Evolutionary conservation across 2,797 vertebrate species (phyloP).

Genomic region (Spinus olivaceus): DNA sequence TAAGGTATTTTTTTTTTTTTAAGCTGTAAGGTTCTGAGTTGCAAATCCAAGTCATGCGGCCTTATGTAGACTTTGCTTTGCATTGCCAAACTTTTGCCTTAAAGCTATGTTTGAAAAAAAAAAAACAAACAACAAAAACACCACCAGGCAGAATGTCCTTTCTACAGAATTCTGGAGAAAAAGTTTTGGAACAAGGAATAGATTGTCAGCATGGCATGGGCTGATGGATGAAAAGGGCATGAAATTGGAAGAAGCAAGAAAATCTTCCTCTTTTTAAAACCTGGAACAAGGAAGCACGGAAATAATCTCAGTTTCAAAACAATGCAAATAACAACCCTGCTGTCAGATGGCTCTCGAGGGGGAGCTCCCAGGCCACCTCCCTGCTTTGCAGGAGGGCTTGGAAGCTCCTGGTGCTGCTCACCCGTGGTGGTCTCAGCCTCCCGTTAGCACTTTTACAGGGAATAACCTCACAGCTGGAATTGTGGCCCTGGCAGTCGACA

Average conservation of each 20-base stretch:
- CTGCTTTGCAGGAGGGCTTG: background rate
- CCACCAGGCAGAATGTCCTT: constrained; percentile 55
- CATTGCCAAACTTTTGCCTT: constrained; percentile 92
- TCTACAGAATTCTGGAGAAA: background rate
- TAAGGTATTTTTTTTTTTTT: background rate
- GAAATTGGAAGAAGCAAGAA: background rate
- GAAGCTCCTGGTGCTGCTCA: background rate
- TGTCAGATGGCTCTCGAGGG: background rate
- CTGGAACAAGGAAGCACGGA: background rate
- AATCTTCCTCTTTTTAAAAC: background rate
- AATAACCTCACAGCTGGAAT: background rate
- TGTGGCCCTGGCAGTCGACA: background rate
- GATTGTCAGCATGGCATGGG: accelerated
- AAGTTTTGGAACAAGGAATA: background rate
- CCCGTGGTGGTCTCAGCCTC: background rate
- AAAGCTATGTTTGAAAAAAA: constrained; percentile 78
- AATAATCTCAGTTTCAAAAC: background rate
- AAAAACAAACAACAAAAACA: background rate
- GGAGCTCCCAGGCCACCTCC: constrained; percentile 5
- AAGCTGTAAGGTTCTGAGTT: constrained; percentile 66
- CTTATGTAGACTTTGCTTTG: constrained; percentile 91
- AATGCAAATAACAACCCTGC: constrained; percentile 27
- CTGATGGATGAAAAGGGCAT: background rate
- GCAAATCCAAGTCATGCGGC: constrained; percentile 86
- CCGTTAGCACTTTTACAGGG: background rate